phyloP scores from a whole-genome alignment of 2,797 vertebrate genomes.

The Chrosomus eos region DNA sequence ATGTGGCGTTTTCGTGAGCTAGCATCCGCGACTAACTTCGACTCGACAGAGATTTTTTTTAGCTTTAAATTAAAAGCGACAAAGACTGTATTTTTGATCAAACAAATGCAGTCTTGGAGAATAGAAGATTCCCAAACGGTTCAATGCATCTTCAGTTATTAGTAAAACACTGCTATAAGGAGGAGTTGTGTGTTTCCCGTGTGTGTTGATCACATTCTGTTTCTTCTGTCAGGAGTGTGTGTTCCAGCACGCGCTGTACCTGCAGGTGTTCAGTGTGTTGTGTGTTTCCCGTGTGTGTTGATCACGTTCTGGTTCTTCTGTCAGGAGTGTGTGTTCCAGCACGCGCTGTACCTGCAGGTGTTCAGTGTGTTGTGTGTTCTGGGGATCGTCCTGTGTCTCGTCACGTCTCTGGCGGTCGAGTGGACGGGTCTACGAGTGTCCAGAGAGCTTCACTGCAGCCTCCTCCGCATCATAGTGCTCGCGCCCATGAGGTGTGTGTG shows the following conservation, averaged over 20 bases:
- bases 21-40: too few relatives aligned
- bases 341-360: slow-evolving; percentile 86
- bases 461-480: slow-evolving; percentile 91
- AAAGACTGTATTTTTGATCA: background rate
- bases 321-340: slow-evolving; percentile 85
- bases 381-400: slow-evolving; percentile 89
- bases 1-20: too few relatives aligned
- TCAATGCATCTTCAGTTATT: background rate
- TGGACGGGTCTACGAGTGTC: slow-evolving; percentile 94
- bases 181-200: background rate
- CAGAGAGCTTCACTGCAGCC: slow-evolving; percentile 88
- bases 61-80: too few relatives aligned
- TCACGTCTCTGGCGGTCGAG: slow-evolving; percentile 92
- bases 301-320: background rate
- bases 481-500: slow-evolving; percentile 92
- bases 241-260: slow-evolving; percentile 87
- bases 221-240: slow-evolving; percentile 76
- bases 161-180: background rate
- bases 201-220: background rate
- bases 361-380: slow-evolving; percentile 93
- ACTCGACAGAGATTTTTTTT: too few relatives aligned
- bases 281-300: slow-evolving; percentile 73
- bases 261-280: slow-evolving; percentile 89
- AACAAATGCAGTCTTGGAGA: too few relatives aligned
- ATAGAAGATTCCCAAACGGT: background rate